Conservation (phyloP, 2,797 vertebrate species). For the Lepus townsendii region DNA sequence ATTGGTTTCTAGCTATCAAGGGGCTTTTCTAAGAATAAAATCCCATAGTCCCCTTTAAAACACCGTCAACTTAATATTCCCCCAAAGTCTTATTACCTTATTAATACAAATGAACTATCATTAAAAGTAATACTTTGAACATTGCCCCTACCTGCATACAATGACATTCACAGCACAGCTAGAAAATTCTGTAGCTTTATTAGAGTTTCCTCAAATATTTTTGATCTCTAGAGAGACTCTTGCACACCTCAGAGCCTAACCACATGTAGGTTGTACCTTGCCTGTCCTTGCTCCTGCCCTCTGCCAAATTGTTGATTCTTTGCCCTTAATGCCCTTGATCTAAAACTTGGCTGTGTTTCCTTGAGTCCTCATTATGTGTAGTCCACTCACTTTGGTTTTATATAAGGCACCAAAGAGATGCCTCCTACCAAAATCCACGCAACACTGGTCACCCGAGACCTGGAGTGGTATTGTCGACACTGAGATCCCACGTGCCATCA, state of each 20-base stretch:
- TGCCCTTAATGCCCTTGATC: not conserved
- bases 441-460: not conserved
- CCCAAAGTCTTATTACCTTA: not conserved
- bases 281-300: not conserved
- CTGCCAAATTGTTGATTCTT: not conserved
- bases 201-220: not conserved
- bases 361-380: not conserved
- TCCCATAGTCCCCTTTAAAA: not conserved
- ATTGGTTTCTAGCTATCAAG: not conserved
- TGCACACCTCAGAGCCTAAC: not conserved
- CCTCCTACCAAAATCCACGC: not conserved
- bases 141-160: not conserved
- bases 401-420: not conserved
- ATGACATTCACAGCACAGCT: not conserved
- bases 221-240: constrained; percentile 8
- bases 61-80: not conserved
- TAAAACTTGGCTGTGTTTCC: not conserved
- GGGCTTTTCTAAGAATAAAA: not conserved
- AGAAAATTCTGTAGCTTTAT: not conserved
- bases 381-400: not conserved
- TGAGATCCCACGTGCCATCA: not conserved
- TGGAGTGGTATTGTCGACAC: not conserved
- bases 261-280: fast-evolving
- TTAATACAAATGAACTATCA: constrained; percentile 1
- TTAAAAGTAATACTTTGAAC: not conserved